These are phyloP conservation scores for Lepidochrysops patricia DNA, from an alignment of 2,888 invertebrate genomes.

Conservation along the genomic window DNA sequence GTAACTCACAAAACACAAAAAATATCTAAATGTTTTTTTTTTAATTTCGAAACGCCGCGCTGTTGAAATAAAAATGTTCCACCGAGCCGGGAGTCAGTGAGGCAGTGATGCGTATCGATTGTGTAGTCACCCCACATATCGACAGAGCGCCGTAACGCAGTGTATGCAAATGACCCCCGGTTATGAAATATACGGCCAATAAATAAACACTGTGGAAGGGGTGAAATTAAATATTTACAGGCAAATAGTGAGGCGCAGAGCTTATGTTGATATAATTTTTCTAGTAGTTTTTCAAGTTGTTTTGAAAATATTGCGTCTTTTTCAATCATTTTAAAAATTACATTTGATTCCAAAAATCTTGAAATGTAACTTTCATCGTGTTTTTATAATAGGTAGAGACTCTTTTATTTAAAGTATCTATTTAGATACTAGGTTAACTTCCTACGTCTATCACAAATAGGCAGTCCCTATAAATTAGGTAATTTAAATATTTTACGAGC, in stretches of 20 bases:
- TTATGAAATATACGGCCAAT: slow-evolving; percentile 72
- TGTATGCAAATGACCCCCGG: slow-evolving; percentile 60
- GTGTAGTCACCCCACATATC: slow-evolving; percentile 46
- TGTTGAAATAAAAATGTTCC: neutral
- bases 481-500: too few relatives aligned
- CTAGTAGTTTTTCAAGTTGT: too few relatives aligned
- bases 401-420: too few relatives aligned
- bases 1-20: too few relatives aligned
- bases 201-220: slow-evolving; percentile 67
- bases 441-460: too few relatives aligned
- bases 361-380: too few relatives aligned
- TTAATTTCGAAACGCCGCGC: neutral
- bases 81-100: neutral
- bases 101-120: slow-evolving; percentile 30
- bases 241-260: slow-evolving; percentile 37
- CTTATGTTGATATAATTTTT: slow-evolving; percentile 4
- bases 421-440: too few relatives aligned
- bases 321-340: too few relatives aligned
- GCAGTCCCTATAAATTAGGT: too few relatives aligned
- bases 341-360: too few relatives aligned
- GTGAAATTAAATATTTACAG: slow-evolving; percentile 72
- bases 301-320: too few relatives aligned
- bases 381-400: too few relatives aligned
- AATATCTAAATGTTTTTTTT: neutral
- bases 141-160: slow-evolving; percentile 36